Evolutionary conservation across 2,797 vertebrate species (phyloP), one percentile per base, ranked within the genome.

Genomic region (Cryptoblepharus egeriae): DNA sequence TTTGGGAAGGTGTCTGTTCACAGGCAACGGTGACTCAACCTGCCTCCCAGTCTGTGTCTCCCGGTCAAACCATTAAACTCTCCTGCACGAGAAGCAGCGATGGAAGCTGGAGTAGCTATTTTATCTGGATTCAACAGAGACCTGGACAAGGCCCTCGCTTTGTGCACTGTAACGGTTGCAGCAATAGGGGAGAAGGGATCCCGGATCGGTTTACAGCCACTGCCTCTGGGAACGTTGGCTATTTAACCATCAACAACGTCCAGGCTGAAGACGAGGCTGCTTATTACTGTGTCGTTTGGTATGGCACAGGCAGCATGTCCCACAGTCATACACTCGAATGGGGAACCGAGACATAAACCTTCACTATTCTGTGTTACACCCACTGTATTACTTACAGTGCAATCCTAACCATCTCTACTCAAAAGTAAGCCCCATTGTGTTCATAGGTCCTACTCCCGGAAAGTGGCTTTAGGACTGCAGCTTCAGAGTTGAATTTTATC

Each of bases 291-390:
- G 24, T 0, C 8, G 18, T 5, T 0, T 58, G 32, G 49, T 9
- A 35, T 3, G 16, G 9, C 35, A n/a, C 2, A 7, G 9, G 0
- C 8, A 24, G 10, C 16, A 0, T 1, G 68, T 11, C 32, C 1
- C 78, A 79, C 68, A 0, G 78, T 71, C 37, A 0, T 49, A 0
- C 4, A 71, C 5, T 49, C 67, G 61, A 2, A 45, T 58, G 65
- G 3, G 77, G 65, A 79, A 71, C 28, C 61, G 37, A 32, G 20
- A 61, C 68, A 61, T 61, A 71, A 80, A 71, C 68, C 37, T 42
- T 22, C 16, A 1, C n/a, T n/a, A n/a, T n/a, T n/a, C n/a, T n/a
- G 8, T 39, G 6, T 35, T 37, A 18, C 65, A 8, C 30, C 32
- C 2, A 5, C 20, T 3, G 7, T n/a, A n/a, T n/a, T n/a, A n/a